These are phyloP conservation scores for Lutraria rhynchaena DNA, from an alignment of 1,140 invertebrate species.

Conservation along the genomic window DNA sequence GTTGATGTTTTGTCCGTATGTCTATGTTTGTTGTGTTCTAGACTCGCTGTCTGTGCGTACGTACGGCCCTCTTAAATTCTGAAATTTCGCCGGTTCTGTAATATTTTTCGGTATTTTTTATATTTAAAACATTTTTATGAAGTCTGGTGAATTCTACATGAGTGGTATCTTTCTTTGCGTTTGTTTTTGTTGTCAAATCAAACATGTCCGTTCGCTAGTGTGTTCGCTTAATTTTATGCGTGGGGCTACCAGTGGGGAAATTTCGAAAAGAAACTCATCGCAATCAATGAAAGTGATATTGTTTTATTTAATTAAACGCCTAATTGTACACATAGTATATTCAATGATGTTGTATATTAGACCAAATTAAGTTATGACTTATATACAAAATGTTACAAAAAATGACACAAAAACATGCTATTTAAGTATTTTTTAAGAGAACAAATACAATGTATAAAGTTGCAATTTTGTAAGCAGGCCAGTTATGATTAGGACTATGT, in stretches of 20 bases:
- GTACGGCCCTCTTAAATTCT: not conserved
- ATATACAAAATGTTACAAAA: too few relatives aligned
- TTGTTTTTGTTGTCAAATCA: not conserved
- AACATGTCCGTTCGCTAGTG: slow-evolving; percentile 40
- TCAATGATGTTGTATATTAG: too few relatives aligned
- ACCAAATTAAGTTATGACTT: too few relatives aligned
- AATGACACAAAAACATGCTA: too few relatives aligned
- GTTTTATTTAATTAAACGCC: too few relatives aligned
- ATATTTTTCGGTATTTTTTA: not conserved
- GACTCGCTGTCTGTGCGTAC: slow-evolving; percentile 28
- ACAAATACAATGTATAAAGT: too few relatives aligned
- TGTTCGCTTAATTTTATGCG: slow-evolving; percentile 48
- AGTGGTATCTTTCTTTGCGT: not conserved
- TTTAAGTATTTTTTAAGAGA: too few relatives aligned
- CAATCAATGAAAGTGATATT: too few relatives aligned
- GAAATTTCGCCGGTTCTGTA: not conserved
- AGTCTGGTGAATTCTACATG: not conserved
- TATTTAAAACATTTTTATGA: not conserved
- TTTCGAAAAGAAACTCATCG: not conserved
- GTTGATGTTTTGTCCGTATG: slow-evolving; percentile 45
- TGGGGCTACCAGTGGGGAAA: slow-evolving; percentile 28
- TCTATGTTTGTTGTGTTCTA: not conserved
- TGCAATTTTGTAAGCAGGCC: too few relatives aligned
- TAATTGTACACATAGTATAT: too few relatives aligned
- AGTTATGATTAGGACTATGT: too few relatives aligned